Evolutionary conservation across 2,888 invertebrate genomes (phyloP), one percentile per base, ranked within the genome.

Genomic region (Thera britannica): DNA sequence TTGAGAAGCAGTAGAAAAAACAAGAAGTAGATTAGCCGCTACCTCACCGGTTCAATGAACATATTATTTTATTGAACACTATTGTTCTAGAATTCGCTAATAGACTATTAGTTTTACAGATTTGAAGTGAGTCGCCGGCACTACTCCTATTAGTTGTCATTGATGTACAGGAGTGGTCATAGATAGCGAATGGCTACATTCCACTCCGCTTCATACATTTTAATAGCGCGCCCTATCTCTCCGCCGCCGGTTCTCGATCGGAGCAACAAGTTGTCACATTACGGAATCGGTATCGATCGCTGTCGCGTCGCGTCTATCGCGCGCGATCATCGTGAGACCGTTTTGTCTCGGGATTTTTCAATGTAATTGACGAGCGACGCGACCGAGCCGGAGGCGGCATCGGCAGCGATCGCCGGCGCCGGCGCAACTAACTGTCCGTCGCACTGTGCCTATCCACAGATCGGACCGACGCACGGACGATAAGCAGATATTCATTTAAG

Each of bases 341-440:
- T 58, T 69, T 67, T 67, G 66, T 69, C 67, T n/a, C 41, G 51
- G 12, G 56, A 36, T 70, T 68, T 72, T 55, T 70, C 65, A 67
- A 62, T 68, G 57, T 68, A 70, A 72, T 70, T 70, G 68, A 67
- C 49, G 38, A 67, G 8, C n/a, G 4, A 52, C 34, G 36, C 48
- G 2, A 34, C 34, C 41, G 5, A 51, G 8, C 23, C 41, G 1
- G 5, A 41, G 23, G 23, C 23, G 23, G 38, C 38, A 38, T 38
- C 38, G 4, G 44, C 44, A 7, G 7, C 6, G 8, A 2, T 9
- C 9, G 9, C 9, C 41, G 6, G 9, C 7, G 8, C 44, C 6
- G 44, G 9, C 2, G 44, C 9, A 7, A 46, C 44, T 49, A 36
- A 59, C 58, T 58, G 46, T 3, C 44, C n/a, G 9, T 2, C n/a